Base-by-base conservation (phyloP, 2,797 vertebrate genomes). In the Orestias chungarensis region DNA sequence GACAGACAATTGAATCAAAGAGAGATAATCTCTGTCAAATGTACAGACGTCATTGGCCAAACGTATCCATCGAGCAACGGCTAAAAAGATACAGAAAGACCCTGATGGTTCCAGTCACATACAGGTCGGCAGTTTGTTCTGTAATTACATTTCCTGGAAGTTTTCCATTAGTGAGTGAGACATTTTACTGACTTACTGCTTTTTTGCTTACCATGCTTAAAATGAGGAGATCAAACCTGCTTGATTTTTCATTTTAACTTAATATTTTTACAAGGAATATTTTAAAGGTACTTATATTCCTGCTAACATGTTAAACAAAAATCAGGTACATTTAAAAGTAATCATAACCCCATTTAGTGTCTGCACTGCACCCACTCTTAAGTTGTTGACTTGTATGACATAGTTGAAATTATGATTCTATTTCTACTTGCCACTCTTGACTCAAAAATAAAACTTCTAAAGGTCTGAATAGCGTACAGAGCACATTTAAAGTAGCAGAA, bases 1-100 rank as follows among this genome's bases (percentile, higher is more conserved):
- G 81, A 86, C 64, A 68, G 79, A 31, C 59, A 92, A 92, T 90
- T 85, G 59, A 91, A 93, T 92, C 87, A 91, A 65, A 73, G 72
- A 85, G 77, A 89, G 76, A 57, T 82, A 73, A 85, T 85, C 80
- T 65, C 46, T 72, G 71, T 43, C 69, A 81, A 88, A 90, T 77
- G 62, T 75, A 84, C 77, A 80, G 81, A 80, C 46, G 14, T 82
- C 82, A 89, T 87, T 87, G 84, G 81, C 65, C 59, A 54, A 35
- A 69, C 64, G 72, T 71, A 76, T 75, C 74, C 52, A 77, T 42
- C 49, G 70, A 80, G 74, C 64, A 79, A 64, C 2, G 1, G 59
- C 79, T 73, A 71, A 68, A 77, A 74, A 73, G 64, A 79, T 82
- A 67, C 17, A 47, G 74, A 70, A 73, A 31, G 35, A 12, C 74